Conservation (phyloP, 2,888 invertebrate genomes). For the Xanthia icteritia region DNA sequence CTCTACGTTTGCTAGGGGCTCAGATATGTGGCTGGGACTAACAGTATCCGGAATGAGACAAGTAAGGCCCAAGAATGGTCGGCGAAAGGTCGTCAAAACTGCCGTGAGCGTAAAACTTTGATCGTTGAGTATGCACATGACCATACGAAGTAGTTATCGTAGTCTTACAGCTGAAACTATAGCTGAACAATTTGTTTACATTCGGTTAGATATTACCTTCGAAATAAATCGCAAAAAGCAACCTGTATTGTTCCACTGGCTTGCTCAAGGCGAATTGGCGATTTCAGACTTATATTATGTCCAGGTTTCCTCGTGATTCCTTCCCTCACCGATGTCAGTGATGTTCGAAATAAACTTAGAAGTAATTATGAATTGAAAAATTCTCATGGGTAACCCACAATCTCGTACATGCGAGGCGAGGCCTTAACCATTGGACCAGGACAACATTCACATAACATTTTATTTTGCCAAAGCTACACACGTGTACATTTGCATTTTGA, state of each 20-base stretch:
- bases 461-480: background rate
- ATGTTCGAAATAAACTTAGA: too few relatives aligned
- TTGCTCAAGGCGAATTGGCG: too few relatives aligned
- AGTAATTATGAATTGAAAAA: too few relatives aligned
- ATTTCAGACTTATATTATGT: too few relatives aligned
- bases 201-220: conserved; percentile 14
- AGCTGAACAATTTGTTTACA: conserved; percentile 15
- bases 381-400: too few relatives aligned
- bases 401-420: too few relatives aligned
- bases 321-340: too few relatives aligned
- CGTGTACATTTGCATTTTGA: background rate
- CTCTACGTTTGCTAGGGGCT: background rate
- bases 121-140: conserved; percentile 50
- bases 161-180: conserved; percentile 4
- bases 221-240: background rate
- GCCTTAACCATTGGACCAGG: too few relatives aligned
- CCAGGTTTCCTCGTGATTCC: too few relatives aligned
- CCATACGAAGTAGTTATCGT: conserved; percentile 14
- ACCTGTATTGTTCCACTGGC: too few relatives aligned
- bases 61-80: conserved; percentile 23
- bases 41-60: conserved; percentile 13
- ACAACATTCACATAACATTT: too few relatives aligned
- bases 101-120: conserved; percentile 37
- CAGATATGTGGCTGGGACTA: conserved; percentile 1
- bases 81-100: conserved; percentile 46